Conservation (phyloP, 1,140 invertebrate species). For the Monochamus saltuarius region DNA sequence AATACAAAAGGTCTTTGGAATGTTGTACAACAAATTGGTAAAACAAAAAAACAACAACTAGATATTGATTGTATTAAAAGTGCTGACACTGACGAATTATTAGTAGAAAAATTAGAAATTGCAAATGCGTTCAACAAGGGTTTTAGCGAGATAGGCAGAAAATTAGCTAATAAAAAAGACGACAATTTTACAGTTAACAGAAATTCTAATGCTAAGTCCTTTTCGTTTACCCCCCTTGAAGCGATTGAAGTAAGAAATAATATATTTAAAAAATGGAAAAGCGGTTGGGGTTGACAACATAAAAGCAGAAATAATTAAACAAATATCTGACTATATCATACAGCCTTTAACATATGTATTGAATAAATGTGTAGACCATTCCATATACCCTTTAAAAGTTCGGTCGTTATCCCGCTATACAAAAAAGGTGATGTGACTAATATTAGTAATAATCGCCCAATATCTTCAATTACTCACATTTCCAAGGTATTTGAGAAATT, state of each 20-base stretch:
- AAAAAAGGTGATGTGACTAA: too few species aligned
- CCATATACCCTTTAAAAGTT: too few species aligned
- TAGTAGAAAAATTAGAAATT: constrained; percentile 1
- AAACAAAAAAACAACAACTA: neutral
- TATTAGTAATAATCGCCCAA: too few species aligned
- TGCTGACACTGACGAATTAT: neutral
- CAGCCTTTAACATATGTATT: neutral
- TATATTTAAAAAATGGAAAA: constrained; percentile 7
- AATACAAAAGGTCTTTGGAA: neutral
- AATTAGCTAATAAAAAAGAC: constrained; percentile 1
- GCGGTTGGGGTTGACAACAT: neutral
- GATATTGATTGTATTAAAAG: constrained; percentile 5
- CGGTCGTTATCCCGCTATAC: too few species aligned
- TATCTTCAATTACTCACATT: too few species aligned
- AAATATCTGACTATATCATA: neutral
- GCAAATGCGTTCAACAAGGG: neutral
- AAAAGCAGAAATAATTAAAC: neutral
- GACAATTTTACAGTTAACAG: too few species aligned
- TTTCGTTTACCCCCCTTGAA: too few species aligned
- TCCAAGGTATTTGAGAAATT: too few species aligned
- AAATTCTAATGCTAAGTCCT: too few species aligned
- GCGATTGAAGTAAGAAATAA: too few species aligned
- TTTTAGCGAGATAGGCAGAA: neutral
- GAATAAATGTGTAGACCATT: too few species aligned
- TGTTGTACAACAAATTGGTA: constrained; percentile 2